Base-by-base conservation (phyloP, 2,113 vertebrate species). In the Acrocephalus kingi region DNA sequence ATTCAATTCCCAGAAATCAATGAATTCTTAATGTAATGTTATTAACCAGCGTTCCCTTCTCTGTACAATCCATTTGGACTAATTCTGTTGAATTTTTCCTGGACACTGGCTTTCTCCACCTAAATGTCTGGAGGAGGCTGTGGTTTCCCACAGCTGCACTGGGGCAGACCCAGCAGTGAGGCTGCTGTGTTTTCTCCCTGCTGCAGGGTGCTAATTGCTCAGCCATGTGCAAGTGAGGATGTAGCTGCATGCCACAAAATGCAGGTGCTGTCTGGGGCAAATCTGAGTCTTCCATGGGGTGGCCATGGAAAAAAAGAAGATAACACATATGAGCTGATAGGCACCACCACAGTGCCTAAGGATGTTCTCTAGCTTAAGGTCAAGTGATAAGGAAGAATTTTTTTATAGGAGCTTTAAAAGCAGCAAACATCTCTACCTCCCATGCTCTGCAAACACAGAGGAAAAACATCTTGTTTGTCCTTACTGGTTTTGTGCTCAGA, bases 321-420 rank as follows among this genome's bases (percentile, higher is more conserved):
- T 52, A 54, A 64, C 0, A 0, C n/a, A 11, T 3, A 1, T n/a
- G 51, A 25, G 23, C n/a, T 64, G 7, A 45, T 41, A 84, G 58
- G 39, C 12, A 76, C 11, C 37, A 46, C 24, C 25, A 23, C 1
- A 3, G 28, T 84, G 17, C n/a, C 11, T 68, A 41, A 79, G 49
- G 19, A 4, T 43, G 10, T 55, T 59, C 52, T 67, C 56, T 14
- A 13, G 15, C 8, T n/a, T 41, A 43, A 23, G 18, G 7, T 56
- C 51, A 51, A 45, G 28, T 73, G 46, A 73, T 55, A 76, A 67
- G 33, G 35, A 89, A 66, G 9, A 72, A 51, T 73, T 89, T 22
- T 54, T 94, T 84, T 33, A 58, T 35, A 39, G 56, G 37, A 35
- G 3, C 16, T 87, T 89, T 90, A 56, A 64, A 90, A 72, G 22